Evolutionary conservation across 2,797 vertebrate genomes (phyloP).

Genomic region (Artibeus jamaicensis): DNA sequence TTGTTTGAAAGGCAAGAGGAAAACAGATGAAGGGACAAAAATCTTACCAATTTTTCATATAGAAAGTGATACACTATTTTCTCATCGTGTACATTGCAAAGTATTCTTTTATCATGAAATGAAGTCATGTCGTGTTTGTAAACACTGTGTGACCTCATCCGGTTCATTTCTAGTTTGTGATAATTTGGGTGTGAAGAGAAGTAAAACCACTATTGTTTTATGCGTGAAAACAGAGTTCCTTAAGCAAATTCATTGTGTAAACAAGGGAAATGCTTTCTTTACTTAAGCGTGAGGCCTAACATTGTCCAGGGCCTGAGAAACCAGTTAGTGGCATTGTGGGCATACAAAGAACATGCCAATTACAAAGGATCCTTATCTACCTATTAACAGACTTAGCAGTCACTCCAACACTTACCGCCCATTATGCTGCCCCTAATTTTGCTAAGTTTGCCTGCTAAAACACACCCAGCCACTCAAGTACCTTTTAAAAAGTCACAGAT

Average conservation of each 20-base stretch:
- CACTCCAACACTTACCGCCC: not conserved
- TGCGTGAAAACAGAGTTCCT: slow-evolving; percentile 2
- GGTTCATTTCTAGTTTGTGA: not conserved
- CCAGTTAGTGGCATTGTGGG: slow-evolving; percentile 27
- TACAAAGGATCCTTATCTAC: slow-evolving; percentile 62
- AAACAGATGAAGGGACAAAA: not conserved
- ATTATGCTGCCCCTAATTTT: slow-evolving; percentile 55
- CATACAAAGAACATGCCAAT: slow-evolving; percentile 37
- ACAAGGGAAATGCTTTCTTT: slow-evolving; percentile 42
- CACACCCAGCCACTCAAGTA: not conserved
- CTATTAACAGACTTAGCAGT: slow-evolving; percentile 38
- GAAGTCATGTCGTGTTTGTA: not conserved
- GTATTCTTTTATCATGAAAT: not conserved
- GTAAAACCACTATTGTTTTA: not conserved
- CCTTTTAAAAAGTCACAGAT: not conserved
- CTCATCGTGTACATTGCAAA: not conserved
- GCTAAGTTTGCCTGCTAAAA: slow-evolving; percentile 42
- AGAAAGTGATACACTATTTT: not conserved
- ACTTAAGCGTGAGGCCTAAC: not conserved
- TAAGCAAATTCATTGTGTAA: slow-evolving; percentile 38
- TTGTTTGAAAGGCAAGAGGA: not conserved
- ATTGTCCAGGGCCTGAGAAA: slow-evolving; percentile 55
- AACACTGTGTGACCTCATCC: not conserved
- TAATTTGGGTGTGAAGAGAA: not conserved
- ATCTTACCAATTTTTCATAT: not conserved